Base-by-base conservation (phyloP, 2,888 invertebrate species). In the Cacoxenus indagator region DNA sequence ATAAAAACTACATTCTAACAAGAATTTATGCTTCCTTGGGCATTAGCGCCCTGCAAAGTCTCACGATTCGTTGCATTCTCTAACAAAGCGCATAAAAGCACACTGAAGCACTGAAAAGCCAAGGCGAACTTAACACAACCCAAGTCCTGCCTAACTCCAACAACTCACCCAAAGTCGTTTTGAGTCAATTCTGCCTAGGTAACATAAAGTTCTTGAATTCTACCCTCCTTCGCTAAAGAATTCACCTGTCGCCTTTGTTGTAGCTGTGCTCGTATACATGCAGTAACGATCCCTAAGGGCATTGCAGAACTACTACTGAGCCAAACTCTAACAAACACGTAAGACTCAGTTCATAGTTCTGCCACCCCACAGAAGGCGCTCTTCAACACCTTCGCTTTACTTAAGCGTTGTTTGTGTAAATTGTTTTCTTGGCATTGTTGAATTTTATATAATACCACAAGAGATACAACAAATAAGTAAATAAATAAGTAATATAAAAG, bases 1-100 rank as follows among this genome's bases (percentile, higher is more conserved):
- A n/a, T 37, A 11, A 8, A 11, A 2, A 43, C 45, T n/a, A 43
- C 45, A 43, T n/a, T 43, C 45, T 43, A n/a, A 43, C 11, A 43
- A 43, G n/a, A n/a, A 43, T 43, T n/a, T 43, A n/a, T 43, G 11
- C n/a, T 8, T 11, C 45, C n/a, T 43, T 43, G 45, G 11, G 45
- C 45, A 8, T 57, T 26, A 27, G 57, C n/a, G 45, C 64, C 73
- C n/a, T n/a, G 69, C 70, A 78, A 79, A 77, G 78, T 77, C 79
- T 83, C 77, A 78, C 76, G 79, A 75, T 79, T 75, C 70, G 70
- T 68, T 79, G 72, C 65, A 68, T 73, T 75, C 73, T 65, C 83
- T 81, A 77, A 81, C 81, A 79, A 81, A 83, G 45, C n/a, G 45
- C 45, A 43, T 43, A n/a, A n/a, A 43, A 43, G 45, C 79, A 29